Base-by-base conservation (phyloP, 2,888 invertebrate genomes). In the Lepetodrilus schrolli region DNA sequence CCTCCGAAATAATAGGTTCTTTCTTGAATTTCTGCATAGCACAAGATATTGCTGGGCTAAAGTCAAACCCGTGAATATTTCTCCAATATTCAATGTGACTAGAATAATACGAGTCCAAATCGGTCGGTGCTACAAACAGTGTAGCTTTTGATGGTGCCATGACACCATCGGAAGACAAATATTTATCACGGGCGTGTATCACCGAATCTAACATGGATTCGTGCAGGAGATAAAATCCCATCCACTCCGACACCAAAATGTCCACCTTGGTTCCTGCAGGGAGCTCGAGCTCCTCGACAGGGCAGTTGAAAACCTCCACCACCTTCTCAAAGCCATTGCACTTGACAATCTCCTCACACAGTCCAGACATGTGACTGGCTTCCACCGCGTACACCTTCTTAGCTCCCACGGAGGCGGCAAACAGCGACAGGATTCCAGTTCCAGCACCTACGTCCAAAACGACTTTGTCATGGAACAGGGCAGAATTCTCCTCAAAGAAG, bases 391-490 rank as follows among this genome's bases (percentile, higher is more conserved):
- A 90, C 0, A 90, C 89, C 74, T 83, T 83, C 49, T 82, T 85
- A 4, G 90, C 90, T 17, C 90, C 90, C 51, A 72, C 76, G 34
- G 75, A 66, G 0, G 89, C 90, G 20, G 88, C 89, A 82, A 90
- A 89, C 51, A 90, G 73, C 0, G 89, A 88, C 50, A 90, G 78
- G 58, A 90, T 87, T 3, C 90, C 90, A 17, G 88, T 87, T 5
- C 90, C 90, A 5, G 89, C 88, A 4, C 90, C 90, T 7, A 90
- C 89, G 82, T 90, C 90, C 92, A 97, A 92, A 0, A 90, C 89
- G 34, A 87, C 77, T 74, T 90, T 90, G 51, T 83, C 86, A 47
- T 83, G 78, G 38, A 90, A 83, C 4, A 86, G 38, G 21, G 84
- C 91, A 4, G 71, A 26, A 73, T 89, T 88, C 37, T 85, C 76